These are phyloP conservation scores for Gyps fulvus DNA, from an alignment of 2,113 vertebrate species.

Conservation along the genomic window DNA sequence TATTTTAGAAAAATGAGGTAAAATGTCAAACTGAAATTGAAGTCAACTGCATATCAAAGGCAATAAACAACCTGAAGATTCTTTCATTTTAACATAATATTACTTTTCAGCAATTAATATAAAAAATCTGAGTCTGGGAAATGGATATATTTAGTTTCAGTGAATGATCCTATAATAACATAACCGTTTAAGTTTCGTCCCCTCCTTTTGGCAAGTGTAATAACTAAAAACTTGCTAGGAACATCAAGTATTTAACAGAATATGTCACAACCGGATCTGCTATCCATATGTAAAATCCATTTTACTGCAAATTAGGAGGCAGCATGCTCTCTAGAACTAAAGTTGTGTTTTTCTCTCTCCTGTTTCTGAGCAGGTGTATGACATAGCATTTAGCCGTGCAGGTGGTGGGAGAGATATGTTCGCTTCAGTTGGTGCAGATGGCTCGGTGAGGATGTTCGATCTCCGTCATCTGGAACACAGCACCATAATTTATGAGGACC, in stretches of 20 bases:
- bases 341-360: neutral
- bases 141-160: fast-evolving
- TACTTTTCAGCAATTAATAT: neutral
- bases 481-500: slow-evolving; percentile 99
- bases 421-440: slow-evolving; percentile 94
- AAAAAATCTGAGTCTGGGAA: neutral
- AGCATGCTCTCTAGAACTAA: neutral
- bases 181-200: neutral
- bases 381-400: slow-evolving; percentile 96
- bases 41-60: neutral
- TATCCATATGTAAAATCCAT: neutral
- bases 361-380: slow-evolving; percentile 85
- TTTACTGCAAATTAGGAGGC: neutral
- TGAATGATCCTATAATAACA: neutral
- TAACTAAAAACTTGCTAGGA: neutral
- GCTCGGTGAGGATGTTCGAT: slow-evolving; percentile 97
- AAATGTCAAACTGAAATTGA: neutral
- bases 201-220: neutral
- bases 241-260: neutral
- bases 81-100: neutral
- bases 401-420: slow-evolving; percentile 98
- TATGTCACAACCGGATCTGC: neutral
- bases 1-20: neutral
- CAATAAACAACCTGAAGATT: neutral
- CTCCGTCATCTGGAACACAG: slow-evolving; percentile 97